A percentile compares a stretch with the other conserved stretches of the same genome.
Evolutionary conservation across 2,888 invertebrate species (phyloP).

Genomic region (Dryadula phaetusa): DNA sequence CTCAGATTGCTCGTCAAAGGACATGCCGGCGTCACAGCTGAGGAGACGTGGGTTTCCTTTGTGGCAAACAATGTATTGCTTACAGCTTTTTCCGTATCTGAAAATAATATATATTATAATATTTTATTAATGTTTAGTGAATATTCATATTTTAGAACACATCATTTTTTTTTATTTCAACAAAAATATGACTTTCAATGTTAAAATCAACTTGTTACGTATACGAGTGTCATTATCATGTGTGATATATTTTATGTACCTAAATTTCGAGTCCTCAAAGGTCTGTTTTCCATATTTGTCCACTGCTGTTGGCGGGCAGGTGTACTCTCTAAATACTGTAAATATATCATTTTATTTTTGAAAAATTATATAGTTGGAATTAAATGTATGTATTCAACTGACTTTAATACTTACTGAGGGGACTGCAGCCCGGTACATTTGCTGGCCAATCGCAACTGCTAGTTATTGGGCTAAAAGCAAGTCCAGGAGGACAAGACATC

Average conservation of each 20-base stretch:
- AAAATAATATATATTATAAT: conserved; percentile 28
- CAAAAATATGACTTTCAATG: not conserved
- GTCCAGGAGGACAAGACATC: conserved; percentile 65
- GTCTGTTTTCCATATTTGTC: conserved; percentile 50
- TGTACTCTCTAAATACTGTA: conserved; percentile 53
- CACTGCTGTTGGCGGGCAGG: conserved; percentile 55
- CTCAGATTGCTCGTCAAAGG: conserved; percentile 57
- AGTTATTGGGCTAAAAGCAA: conserved; percentile 59
- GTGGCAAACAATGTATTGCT: conserved; percentile 63
- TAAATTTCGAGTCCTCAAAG: conserved; percentile 56
- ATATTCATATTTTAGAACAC: too few relatives aligned
- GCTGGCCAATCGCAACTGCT: conserved; percentile 66
- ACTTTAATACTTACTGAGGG: conserved; percentile 53
- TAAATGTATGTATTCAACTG: not conserved
- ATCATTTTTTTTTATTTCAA: not conserved
- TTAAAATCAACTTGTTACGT: too few relatives aligned
- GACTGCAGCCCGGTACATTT: conserved; percentile 64
- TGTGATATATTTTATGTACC: conserved; percentile 48
- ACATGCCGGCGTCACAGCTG: conserved; percentile 62
- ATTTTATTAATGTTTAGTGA: not conserved
- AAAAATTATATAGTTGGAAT: not conserved
- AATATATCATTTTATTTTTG: conserved; percentile 45
- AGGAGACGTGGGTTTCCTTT: conserved; percentile 63
- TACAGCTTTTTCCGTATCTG: conserved; percentile 62
- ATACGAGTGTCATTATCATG: too few relatives aligned